phyloP scores from a whole-genome alignment of 2,113 vertebrate species.

The Cervus canadensis region DNA sequence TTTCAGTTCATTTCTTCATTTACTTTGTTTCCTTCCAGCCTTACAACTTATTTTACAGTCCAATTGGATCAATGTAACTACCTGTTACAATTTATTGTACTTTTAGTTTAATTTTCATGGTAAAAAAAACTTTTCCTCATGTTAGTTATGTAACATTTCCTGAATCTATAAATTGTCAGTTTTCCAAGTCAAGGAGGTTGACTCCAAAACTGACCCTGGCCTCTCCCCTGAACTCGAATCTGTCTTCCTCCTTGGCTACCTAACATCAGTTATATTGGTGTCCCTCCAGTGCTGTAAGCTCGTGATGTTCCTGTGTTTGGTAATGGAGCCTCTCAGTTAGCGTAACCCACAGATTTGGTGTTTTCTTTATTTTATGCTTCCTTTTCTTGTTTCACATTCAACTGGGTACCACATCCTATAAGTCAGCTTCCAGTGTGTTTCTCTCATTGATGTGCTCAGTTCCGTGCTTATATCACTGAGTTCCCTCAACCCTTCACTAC shows the following conservation, averaged over 20 bases:
- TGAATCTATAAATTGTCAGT: not conserved
- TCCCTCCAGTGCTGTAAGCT: not conserved
- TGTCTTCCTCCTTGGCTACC: not conserved
- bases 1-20: not conserved
- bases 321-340: not conserved
- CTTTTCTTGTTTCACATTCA: not conserved
- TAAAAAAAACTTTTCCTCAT: not conserved
- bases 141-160: not conserved
- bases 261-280: not conserved
- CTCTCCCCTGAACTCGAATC: not conserved
- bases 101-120: conserved; percentile 14
- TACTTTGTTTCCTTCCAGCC: not conserved
- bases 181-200: not conserved
- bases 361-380: not conserved
- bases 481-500: not conserved
- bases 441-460: not conserved
- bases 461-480: not conserved
- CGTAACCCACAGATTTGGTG: not conserved
- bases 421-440: not conserved
- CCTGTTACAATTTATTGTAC: not conserved
- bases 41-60: not conserved
- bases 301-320: not conserved
- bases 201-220: not conserved
- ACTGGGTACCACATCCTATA: not conserved
- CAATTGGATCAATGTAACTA: not conserved